Percentiles rank a stretch among this genome's conserved stretches.
Conservation (phyloP, 2,888 invertebrate genomes). For the Microctonus aethiopoides region DNA sequence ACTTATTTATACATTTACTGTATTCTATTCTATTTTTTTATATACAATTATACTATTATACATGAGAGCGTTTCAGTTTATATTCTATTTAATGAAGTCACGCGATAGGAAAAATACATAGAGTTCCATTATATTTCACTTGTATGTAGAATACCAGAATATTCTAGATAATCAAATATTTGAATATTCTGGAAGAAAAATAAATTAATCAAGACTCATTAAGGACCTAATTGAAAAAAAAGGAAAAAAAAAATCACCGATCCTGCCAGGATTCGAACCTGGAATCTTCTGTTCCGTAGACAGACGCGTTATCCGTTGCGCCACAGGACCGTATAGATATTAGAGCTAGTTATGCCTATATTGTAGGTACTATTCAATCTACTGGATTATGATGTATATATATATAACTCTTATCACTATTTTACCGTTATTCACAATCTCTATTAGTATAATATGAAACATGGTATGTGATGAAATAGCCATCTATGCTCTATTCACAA, state of each 20-base stretch:
- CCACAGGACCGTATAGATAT: conserved; percentile 62
- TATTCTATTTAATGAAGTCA: not conserved
- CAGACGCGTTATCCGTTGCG: conserved; percentile 74
- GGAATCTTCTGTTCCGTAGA: conserved; percentile 78
- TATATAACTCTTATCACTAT: not conserved
- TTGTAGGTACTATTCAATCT: not conserved
- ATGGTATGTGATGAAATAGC: not conserved
- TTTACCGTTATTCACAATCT: not conserved
- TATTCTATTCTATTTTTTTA: conserved; percentile 5
- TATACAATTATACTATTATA: not conserved
- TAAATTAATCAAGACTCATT: too few relatives aligned
- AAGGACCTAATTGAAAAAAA: too few relatives aligned
- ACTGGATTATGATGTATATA: not conserved
- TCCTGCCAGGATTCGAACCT: conserved; percentile 67
- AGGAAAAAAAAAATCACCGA: conserved; percentile 46
- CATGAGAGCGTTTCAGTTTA: not conserved
- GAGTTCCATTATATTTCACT: conserved; percentile 20
- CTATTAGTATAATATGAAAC: not conserved
- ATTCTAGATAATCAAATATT: too few relatives aligned
- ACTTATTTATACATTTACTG: not conserved
- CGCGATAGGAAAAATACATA: not conserved
- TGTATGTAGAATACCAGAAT: too few relatives aligned
- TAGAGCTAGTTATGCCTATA: not conserved
- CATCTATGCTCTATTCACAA: not conserved
- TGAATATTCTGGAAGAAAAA: too few relatives aligned